Base-by-base conservation (phyloP, 2,888 invertebrate genomes). In the Thecocarcelia acutangulata region DNA sequence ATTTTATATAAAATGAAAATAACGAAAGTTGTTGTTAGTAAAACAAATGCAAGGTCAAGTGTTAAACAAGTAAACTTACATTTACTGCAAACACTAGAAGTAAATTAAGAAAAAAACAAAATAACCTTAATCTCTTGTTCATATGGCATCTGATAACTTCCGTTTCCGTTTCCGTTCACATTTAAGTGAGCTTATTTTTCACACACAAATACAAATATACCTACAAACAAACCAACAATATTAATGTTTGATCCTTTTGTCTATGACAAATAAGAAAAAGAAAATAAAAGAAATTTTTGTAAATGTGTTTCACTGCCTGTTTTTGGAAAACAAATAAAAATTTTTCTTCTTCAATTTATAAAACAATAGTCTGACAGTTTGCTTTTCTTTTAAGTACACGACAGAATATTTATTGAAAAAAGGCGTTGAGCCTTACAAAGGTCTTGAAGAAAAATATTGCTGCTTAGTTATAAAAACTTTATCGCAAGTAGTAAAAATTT, bases 131-230 rank as follows among this genome's bases (percentile, higher is more conserved):
- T 73, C 72, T 37, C 28, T 76, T 59, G 59, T 42, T 66, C 24
- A 61, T 52, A 72, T 28, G 59, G 28, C 44, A 37, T 66, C 44
- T 24, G 68, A 61, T 61, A 52, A 68, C 73, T 73, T 73, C 78
- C 78, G 78, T 61, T 73, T 73, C 78, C 78, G 78, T 61, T 79
- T 66, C 64, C 72, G 52, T 15, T 44, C 9, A 48, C n/a, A 33
- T 52, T 61, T 79, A 54, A 61, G 17, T 52, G 21, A 37, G 15
- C 17, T 64, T 40, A 48, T 42, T 59, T 70, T 6, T 40, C 9
- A 24, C 15, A 24, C 42, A 13, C 12, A 28, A 12, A 37, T 3
- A 37, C 1, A n/a, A 9, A 58, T 19, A 58, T 13, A 56, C 6
- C 6, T 11, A 33, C 9, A 33, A n/a, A 54, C 48, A 59, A 6